phyloP scores from a whole-genome alignment of 1,140 invertebrate species.

The Fopius arisanus region DNA sequence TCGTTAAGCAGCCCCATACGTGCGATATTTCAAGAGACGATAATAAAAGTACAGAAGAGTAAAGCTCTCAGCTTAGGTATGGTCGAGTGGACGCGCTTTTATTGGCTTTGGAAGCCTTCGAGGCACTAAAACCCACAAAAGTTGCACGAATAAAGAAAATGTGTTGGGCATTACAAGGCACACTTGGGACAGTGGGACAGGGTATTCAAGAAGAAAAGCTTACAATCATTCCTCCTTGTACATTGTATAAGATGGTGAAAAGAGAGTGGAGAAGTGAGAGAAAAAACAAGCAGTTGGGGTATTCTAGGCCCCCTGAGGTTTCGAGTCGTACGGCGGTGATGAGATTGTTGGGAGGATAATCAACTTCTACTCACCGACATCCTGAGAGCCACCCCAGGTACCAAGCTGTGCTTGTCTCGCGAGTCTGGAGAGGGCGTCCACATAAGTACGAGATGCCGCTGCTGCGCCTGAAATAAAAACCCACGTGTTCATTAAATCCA shows the following conservation, averaged over 20 bases:
- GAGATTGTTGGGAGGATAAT: constrained; percentile 37
- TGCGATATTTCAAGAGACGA: background rate
- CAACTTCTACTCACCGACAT: constrained; percentile 79
- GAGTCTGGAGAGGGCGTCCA: constrained; percentile 86
- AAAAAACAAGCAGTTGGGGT: background rate
- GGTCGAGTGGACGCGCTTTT: constrained; percentile 12
- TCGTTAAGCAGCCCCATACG: constrained; percentile 44
- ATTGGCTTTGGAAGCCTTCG: constrained; percentile 17
- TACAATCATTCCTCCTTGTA: background rate
- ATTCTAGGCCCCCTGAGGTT: background rate
- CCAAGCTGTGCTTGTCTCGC: constrained; percentile 87
- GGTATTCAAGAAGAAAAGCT: background rate
- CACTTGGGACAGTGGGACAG: background rate
- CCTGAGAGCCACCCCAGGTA: constrained; percentile 86
- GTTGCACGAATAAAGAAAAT: constrained; percentile 2
- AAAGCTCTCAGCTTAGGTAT: background rate
- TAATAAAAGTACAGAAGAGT: background rate
- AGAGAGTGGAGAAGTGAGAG: background rate
- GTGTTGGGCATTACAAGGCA: background rate
- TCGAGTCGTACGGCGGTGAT: constrained; percentile 16
- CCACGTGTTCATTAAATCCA: background rate
- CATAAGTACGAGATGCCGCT: constrained; percentile 84
- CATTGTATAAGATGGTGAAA: background rate
- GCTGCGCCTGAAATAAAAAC: constrained; percentile 74
- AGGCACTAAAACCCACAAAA: background rate